Evolutionary conservation across 2,888 invertebrate species (phyloP), one percentile per base, ranked within the genome.

Genomic region (Lydus trimaculatus): DNA sequence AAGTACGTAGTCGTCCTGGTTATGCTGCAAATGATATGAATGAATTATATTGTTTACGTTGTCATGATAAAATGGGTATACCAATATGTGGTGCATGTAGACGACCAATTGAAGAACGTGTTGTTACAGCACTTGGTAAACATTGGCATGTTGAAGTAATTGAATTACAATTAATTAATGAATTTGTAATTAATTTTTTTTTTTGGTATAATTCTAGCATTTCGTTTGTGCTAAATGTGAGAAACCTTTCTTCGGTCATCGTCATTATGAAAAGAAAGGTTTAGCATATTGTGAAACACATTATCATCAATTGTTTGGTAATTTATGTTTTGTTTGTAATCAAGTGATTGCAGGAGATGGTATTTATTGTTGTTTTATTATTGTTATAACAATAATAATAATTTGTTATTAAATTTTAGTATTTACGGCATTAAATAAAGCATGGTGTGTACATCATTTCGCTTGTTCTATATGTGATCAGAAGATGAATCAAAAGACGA

Each of bases 71-170:
- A 88, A 99, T 99, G 98, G 99, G 99, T 31, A 98, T 99, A 74
- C 99, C 99, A n/a, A 99, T 99, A 78, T 99, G 99, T 85, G 99
- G 99, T 33, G 99, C 99, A 63, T 99, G 99, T 84, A 93, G 99
- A 63, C 92, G 99, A 31, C 99, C 99, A 0, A 99, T 99, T 76
- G 99, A 99, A 85, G 99, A 99, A 85, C 90, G 99, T 70, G 98
- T 99, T 31, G 98, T 99, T 11, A 99, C 99, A 36, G 99, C 99
- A 13, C 88, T 99, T 31, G 99, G 98, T 31, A 98, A 98, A 86
- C 96, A 98, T 83, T 98, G 98, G 98, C 98, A 99, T 85, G 98
- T 98, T 31, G 98, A 98, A 90, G 94, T 94, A 31, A n/a, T 15
- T 15, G 2, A 17, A 28, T n/a, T 17, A n/a, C 1, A 28, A 11